Percentiles rank a stretch among this genome's conserved stretches.
Evolutionary conservation across 2,113 vertebrate genomes (phyloP).

Genomic region (Oreochromis niloticus): DNA sequence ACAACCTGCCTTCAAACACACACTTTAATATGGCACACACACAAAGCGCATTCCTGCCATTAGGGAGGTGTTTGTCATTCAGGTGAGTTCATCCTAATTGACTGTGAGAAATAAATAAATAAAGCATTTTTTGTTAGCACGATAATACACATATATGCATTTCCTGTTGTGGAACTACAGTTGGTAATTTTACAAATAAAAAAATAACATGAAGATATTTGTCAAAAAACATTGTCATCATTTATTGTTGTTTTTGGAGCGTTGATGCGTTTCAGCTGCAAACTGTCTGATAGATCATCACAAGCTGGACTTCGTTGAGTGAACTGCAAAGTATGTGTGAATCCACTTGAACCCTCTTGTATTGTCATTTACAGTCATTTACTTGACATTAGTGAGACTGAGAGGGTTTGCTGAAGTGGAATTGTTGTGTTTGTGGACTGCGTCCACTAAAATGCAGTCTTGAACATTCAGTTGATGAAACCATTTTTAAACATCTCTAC

Average conservation of each 20-base stretch:
- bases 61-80: constrained; percentile 5
- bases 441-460: not conserved
- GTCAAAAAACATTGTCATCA: not conserved
- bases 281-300: not conserved
- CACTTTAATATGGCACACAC: not conserved
- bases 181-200: not conserved
- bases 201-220: not conserved
- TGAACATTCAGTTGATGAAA: not conserved
- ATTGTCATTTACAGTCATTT: not conserved
- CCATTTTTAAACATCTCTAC: not conserved
- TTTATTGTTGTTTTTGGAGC: not conserved
- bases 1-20: constrained; percentile 24
- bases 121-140: not conserved
- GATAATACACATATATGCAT: not conserved
- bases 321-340: not conserved
- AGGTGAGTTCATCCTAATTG: not conserved
- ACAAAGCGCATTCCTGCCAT: constrained; percentile 1
- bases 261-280: not conserved
- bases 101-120: not conserved
- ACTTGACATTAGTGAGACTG: not conserved
- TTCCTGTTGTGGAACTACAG: not conserved
- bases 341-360: not conserved
- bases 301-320: not conserved
- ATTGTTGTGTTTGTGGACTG: not conserved
- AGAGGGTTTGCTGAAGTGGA: not conserved